A percentile compares a stretch with the other conserved stretches of the same genome.
Evolutionary conservation across 2,797 vertebrate species (phyloP).

Genomic region (Scolopax rusticola): DNA sequence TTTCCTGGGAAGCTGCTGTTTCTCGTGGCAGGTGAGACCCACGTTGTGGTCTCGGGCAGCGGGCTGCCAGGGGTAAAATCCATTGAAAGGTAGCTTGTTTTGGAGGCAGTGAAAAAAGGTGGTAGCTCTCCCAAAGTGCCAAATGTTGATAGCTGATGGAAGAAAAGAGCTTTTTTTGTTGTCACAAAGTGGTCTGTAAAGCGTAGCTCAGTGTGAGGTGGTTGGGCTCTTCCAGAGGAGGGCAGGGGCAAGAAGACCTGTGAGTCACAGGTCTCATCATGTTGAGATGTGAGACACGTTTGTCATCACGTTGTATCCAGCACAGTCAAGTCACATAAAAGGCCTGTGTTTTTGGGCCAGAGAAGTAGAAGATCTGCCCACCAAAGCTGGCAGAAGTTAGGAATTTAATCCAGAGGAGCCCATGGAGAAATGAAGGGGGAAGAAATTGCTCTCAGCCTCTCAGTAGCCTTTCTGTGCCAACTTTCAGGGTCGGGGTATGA

Average conservation of each 20-base stretch:
- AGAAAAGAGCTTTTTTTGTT: background rate
- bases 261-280: too few relatives aligned
- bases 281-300: too few relatives aligned
- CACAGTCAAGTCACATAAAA: background rate
- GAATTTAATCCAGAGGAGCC: background rate
- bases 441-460: background rate
- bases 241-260: background rate
- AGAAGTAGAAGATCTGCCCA: background rate
- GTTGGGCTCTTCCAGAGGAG: background rate
- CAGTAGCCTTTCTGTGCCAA: background rate
- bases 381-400: background rate
- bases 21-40: fast-evolving
- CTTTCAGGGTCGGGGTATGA: background rate
- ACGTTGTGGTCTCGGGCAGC: fast-evolving
- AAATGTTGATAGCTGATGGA: background rate
- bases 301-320: fast-evolving
- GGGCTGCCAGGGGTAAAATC: background rate
- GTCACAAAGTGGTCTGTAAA: background rate
- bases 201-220: fast-evolving
- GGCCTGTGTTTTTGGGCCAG: background rate
- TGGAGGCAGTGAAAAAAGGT: background rate
- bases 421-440: background rate
- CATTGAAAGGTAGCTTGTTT: background rate
- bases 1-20: background rate
- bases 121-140: background rate